Percentiles rank a stretch among this genome's conserved stretches.
phyloP scores from a whole-genome alignment of 64 coral and sea anemone species.

The Pocillopora verrucosa region DNA sequence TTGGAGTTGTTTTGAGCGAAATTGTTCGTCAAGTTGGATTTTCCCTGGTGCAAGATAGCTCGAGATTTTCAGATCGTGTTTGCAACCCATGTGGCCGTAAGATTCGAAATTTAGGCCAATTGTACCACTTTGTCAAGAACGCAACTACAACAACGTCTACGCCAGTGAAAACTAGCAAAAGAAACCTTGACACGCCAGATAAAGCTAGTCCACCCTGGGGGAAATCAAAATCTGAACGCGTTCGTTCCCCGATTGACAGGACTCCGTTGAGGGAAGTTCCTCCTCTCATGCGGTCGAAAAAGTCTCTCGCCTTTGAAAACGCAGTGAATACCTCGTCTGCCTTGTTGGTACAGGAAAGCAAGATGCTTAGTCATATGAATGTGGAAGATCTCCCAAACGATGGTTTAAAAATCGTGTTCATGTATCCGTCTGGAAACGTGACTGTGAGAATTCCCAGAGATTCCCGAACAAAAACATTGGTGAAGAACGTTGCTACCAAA shows the following conservation, averaged over 20 bases:
- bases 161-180: not conserved
- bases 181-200: not conserved
- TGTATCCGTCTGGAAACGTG: conserved; percentile 20
- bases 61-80: no score
- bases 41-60: no score
- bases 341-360: no score
- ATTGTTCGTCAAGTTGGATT: no score
- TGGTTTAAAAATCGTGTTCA: conserved; percentile 29
- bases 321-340: no score
- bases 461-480: conserved; percentile 1
- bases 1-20: no score
- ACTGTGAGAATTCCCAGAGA: conserved; percentile 40
- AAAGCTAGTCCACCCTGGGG: conserved; percentile 1
- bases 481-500: conserved; percentile 12
- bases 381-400: conserved; percentile 54
- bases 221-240: not conserved
- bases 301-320: not conserved
- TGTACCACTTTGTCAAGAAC: no score
- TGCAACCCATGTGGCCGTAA: no score
- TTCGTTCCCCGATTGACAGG: not conserved
- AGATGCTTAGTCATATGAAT: no score
- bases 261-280: no score
- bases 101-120: no score
- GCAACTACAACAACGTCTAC: not conserved
- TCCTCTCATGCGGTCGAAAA: not conserved